Conservation (phyloP, 2,113 vertebrate species). For the Taxidea taxus region DNA sequence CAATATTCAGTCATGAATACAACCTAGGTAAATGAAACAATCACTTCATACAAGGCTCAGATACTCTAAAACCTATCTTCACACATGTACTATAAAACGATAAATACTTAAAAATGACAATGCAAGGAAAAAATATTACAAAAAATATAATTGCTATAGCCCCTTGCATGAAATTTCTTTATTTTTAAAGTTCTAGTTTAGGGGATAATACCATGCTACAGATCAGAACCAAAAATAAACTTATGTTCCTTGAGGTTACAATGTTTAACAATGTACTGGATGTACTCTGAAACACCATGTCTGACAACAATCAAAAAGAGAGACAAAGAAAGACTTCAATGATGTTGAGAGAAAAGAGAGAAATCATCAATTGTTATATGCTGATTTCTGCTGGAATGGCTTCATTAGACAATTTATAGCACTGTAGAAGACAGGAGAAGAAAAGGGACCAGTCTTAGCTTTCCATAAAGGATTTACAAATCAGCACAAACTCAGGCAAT, state of each 20-base stretch:
- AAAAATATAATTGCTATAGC: slow-evolving; percentile 74
- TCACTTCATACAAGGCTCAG: slow-evolving; percentile 63
- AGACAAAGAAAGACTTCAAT: not conserved
- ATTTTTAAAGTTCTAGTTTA: slow-evolving; percentile 43
- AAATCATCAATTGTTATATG: not conserved
- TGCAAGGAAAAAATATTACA: slow-evolving; percentile 60
- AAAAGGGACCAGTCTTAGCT: not conserved
- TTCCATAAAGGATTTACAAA: not conserved
- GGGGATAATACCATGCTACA: slow-evolving; percentile 50
- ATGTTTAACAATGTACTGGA: not conserved
- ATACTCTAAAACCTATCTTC: slow-evolving; percentile 65
- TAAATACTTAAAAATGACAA: slow-evolving; percentile 70
- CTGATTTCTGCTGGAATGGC: not conserved
- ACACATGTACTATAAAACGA: slow-evolving; percentile 53
- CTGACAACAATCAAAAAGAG: not conserved
- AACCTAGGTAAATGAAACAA: slow-evolving; percentile 58
- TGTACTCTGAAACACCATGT: not conserved
- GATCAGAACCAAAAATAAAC: slow-evolving; percentile 59
- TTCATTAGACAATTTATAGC: slow-evolving; percentile 2
- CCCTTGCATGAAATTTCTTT: slow-evolving; percentile 60
- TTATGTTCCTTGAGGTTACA: slow-evolving; percentile 51
- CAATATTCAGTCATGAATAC: slow-evolving; percentile 61
- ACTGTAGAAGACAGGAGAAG: not conserved
- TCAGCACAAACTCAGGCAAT: not conserved
- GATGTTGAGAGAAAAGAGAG: not conserved